Percentiles rank a stretch among this genome's conserved stretches.
Conservation (phyloP, 2,888 invertebrate genomes). For the Vanessa cardui region DNA sequence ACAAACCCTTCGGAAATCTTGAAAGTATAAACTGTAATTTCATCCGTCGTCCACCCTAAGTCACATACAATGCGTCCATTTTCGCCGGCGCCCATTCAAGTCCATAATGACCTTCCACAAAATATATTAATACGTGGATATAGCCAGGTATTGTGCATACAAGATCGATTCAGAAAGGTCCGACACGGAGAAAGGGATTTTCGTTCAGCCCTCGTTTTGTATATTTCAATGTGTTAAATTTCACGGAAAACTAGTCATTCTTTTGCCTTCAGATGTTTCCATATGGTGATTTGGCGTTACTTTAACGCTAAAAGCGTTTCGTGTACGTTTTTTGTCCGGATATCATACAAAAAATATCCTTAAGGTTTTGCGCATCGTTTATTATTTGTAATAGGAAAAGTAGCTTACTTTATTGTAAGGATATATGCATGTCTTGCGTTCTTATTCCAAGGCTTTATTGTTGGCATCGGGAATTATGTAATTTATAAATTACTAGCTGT, state of each 20-base stretch:
- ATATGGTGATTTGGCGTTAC: slow-evolving; percentile 42
- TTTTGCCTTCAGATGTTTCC: slow-evolving; percentile 57
- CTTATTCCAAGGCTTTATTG: too few relatives aligned
- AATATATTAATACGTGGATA: slow-evolving; percentile 64
- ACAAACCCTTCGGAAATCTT: slow-evolving; percentile 34
- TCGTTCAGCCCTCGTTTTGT: slow-evolving; percentile 58
- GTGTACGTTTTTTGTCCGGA: neutral
- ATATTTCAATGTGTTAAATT: slow-evolving; percentile 74
- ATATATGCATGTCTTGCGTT: too few relatives aligned
- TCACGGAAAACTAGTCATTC: slow-evolving; percentile 72
- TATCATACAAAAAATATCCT: neutral
- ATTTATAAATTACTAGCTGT: too few relatives aligned
- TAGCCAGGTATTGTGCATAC: slow-evolving; percentile 59
- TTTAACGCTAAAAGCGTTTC: slow-evolving; percentile 19
- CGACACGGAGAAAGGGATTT: slow-evolving; percentile 68
- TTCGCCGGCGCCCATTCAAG: slow-evolving; percentile 53
- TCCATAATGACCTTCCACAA: slow-evolving; percentile 60
- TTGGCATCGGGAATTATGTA: too few relatives aligned
- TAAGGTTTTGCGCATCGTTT: neutral
- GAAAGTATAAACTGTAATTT: slow-evolving; percentile 54
- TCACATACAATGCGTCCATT: slow-evolving; percentile 56
- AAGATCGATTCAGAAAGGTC: slow-evolving; percentile 60
- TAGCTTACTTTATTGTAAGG: neutral
- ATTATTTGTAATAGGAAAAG: neutral
- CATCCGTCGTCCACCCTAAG: slow-evolving; percentile 52